Evolutionary conservation across 2,888 invertebrate genomes (phyloP).

Genomic region (Blastobasis lacticolella): DNA sequence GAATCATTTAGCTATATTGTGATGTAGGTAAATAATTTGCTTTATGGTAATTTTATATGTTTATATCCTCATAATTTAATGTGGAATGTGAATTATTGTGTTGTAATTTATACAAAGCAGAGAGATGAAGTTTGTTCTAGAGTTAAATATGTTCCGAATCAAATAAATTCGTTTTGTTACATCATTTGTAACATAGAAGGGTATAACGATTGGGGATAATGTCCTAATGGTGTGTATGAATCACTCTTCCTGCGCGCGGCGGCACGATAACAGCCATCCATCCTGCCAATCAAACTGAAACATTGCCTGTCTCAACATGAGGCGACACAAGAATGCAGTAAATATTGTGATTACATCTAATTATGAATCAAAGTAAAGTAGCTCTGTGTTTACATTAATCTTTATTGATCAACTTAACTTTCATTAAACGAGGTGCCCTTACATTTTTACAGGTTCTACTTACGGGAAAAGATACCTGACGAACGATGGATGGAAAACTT

Average conservation of each 20-base stretch:
- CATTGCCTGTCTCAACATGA: slow-evolving; percentile 33
- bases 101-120: not conserved
- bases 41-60: not conserved
- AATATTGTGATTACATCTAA: slow-evolving; percentile 38
- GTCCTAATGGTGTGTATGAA: slow-evolving; percentile 43
- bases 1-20: slow-evolving; percentile 30
- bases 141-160: not conserved
- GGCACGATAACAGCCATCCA: slow-evolving; percentile 60
- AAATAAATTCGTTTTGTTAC: no score
- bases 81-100: not conserved
- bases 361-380: slow-evolving; percentile 50
- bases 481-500: slow-evolving; percentile 91
- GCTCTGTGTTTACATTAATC: slow-evolving; percentile 22
- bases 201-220: slow-evolving; percentile 56
- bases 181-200: slow-evolving; percentile 17
- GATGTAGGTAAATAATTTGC: not conserved
- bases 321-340: slow-evolving; percentile 12
- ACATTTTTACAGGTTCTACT: slow-evolving; percentile 81
- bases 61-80: not conserved
- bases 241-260: slow-evolving; percentile 64
- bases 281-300: slow-evolving; percentile 66
- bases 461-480: slow-evolving; percentile 89
- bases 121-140: no score
- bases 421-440: slow-evolving; percentile 10
- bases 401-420: not conserved